Evolutionary conservation across 2,888 invertebrate species (phyloP).

Genomic region (Eudemis profundana): DNA sequence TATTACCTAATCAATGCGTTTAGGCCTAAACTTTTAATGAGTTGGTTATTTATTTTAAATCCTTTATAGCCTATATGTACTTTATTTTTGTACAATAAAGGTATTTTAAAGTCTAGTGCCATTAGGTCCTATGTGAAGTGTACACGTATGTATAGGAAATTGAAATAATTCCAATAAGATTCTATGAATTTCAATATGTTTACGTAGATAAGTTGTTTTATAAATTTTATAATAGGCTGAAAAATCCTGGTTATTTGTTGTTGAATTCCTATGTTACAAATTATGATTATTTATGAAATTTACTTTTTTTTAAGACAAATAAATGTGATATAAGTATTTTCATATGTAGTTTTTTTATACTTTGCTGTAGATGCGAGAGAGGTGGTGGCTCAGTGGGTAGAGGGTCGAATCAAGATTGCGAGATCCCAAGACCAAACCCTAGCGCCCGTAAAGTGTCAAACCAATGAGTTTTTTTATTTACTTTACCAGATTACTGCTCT

Average conservation of each 20-base stretch:
- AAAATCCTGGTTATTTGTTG: background rate
- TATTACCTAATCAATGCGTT: no score
- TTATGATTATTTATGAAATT: background rate
- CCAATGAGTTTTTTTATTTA: no score
- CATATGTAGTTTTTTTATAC: background rate
- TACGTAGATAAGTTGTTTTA: no score
- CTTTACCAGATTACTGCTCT: no score
- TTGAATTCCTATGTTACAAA: slow-evolving; percentile 10
- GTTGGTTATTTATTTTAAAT: background rate
- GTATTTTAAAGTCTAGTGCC: background rate
- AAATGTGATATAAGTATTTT: slow-evolving; percentile 14
- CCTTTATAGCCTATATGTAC: background rate
- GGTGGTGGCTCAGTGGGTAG: no score
- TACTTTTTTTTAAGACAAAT: slow-evolving; percentile 18
- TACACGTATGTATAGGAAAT: background rate
- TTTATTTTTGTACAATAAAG: background rate
- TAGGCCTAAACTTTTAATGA: background rate
- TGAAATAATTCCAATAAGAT: background rate
- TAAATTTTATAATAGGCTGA: no score
- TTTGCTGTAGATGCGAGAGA: no score
- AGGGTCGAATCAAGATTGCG: no score
- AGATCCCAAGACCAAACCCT: no score
- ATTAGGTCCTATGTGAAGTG: background rate
- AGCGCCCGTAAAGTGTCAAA: no score
- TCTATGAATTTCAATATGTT: background rate